Percentiles rank a stretch among this genome's conserved stretches.
Conservation (phyloP, 1,140 invertebrate genomes). For the Pachyrhynchus sulphureomaculatus region DNA sequence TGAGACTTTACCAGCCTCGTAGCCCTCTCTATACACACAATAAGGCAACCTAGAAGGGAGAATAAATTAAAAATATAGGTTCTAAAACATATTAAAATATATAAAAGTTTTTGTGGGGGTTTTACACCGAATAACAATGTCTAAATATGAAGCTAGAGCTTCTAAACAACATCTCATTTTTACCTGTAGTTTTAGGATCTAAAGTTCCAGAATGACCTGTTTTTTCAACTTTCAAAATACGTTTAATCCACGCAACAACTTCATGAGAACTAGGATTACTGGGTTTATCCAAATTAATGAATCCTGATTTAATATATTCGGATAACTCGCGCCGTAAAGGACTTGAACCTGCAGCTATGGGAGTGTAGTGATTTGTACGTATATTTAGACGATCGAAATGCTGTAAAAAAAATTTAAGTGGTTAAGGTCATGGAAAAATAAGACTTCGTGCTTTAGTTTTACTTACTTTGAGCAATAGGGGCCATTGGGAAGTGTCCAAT, state of each 20-base stretch:
- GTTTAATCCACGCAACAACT: slow-evolving; percentile 98
- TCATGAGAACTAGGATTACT: slow-evolving; percentile 98
- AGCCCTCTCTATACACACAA: slow-evolving; percentile 87
- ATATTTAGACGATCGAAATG: slow-evolving; percentile 95
- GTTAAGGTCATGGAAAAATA: neutral
- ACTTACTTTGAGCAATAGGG: slow-evolving; percentile 85
- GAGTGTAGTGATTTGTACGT: slow-evolving; percentile 94
- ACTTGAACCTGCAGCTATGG: slow-evolving; percentile 87
- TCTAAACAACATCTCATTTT: no score
- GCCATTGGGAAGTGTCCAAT: slow-evolving; percentile 91
- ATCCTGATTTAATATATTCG: slow-evolving; percentile 92
- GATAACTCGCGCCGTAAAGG: slow-evolving; percentile 85
- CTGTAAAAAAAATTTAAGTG: slow-evolving; percentile 66
- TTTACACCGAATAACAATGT: no score
- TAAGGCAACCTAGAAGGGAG: slow-evolving; percentile 78
- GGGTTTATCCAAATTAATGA: slow-evolving; percentile 97
- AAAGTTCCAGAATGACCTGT: slow-evolving; percentile 98
- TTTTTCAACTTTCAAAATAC: slow-evolving; percentile 93
- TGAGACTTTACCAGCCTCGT: slow-evolving; percentile 98
- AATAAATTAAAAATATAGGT: neutral
- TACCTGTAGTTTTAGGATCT: slow-evolving; percentile 91
- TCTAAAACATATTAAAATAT: no score
- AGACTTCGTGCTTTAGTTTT: neutral
- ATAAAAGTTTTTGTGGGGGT: no score
- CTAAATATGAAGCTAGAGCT: no score